phyloP scores from a whole-genome alignment of 2,888 invertebrate species.

The Drosophila quasianomalipes region DNA sequence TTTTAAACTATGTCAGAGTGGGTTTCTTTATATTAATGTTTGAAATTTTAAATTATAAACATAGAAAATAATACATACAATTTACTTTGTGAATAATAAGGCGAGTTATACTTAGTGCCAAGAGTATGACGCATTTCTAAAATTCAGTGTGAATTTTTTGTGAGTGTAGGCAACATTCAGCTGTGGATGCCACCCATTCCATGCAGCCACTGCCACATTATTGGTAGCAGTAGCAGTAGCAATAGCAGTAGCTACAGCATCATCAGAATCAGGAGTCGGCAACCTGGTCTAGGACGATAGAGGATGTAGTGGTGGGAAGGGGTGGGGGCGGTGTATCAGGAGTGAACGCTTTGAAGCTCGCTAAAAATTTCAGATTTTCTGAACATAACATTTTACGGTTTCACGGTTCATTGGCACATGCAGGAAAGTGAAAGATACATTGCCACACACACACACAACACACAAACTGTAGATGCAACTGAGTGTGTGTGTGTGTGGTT shows the following conservation, averaged over 20 bases:
- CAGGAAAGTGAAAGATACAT: constrained; percentile 79
- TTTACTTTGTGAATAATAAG: too few species aligned
- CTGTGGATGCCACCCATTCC: constrained; percentile 36
- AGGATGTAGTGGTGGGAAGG: background rate
- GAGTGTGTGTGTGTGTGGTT: constrained; percentile 1
- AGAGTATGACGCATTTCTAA: background rate
- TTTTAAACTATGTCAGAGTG: too few species aligned
- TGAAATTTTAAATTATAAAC: too few species aligned
- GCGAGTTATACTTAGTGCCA: background rate
- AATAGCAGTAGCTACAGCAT: constrained; percentile 7
- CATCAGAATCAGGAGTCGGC: constrained; percentile 32
- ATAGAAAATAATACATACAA: too few species aligned
- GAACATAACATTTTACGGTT: constrained; percentile 83
- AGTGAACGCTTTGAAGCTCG: constrained; percentile 74
- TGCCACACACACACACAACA: constrained; percentile 15
- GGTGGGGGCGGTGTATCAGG: background rate
- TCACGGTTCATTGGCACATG: constrained; percentile 81
- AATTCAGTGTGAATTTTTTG: background rate
- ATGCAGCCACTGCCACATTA: constrained; percentile 32
- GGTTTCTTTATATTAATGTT: too few species aligned
- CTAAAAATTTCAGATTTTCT: constrained; percentile 82
- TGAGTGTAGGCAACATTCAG: constrained; percentile 28
- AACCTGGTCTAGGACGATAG: constrained; percentile 22
- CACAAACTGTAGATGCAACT: constrained; percentile 18
- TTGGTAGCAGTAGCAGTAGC: constrained; percentile 27